Evolutionary conservation across 1,140 invertebrate genomes (phyloP), one percentile per base, ranked within the genome.

Genomic region (Augochlora pura): DNA sequence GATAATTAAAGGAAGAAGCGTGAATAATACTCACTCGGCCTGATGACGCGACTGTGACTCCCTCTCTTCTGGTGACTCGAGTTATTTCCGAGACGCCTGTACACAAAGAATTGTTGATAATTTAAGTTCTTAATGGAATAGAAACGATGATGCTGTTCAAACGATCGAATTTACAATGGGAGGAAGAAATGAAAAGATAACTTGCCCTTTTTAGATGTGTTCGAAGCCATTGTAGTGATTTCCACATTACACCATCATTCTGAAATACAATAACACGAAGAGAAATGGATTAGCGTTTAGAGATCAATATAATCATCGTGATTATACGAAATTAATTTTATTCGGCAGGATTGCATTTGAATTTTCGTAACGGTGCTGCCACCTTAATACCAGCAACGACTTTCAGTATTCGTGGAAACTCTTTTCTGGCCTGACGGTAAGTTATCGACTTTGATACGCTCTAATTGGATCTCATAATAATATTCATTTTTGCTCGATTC

Each of bases 241-340:
- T 80, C 80, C 81, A 86, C 80, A 81, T 87, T 85, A 90, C 88
- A 88, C 90, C 87, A 90, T 92, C 80, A 88, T 87, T 89, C 90
- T 92, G 84, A 65, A 91, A 91, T 54, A 68, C 1, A 77, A 23
- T 77, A 59, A 52, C 27, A 57, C 57, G 23, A 65, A 63, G 59
- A 1, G 9, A 16, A 4, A 8, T n/a, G 54, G 6, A 32, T 57
- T 57, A 57, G 21, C 54, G 54, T 57, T 57, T 57, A 18, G 16
- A 4, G 49, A 21, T 54, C 49, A 7, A 21, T 0, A 18, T n/a
- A n/a, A 0, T 57, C 8, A 6, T n/a, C 21, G 52, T 0, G 2
- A 57, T 57, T n/a, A 5, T 46, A 12, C 12, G 12, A 14, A 46
- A 46, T 46, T 46, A 46, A 46, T 46, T 12, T 3, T 1, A 12